A percentile compares a stretch with the other conserved stretches of the same genome.
Evolutionary conservation across 2,888 invertebrate genomes (phyloP).

Genomic region (Campoplex capitator): DNA sequence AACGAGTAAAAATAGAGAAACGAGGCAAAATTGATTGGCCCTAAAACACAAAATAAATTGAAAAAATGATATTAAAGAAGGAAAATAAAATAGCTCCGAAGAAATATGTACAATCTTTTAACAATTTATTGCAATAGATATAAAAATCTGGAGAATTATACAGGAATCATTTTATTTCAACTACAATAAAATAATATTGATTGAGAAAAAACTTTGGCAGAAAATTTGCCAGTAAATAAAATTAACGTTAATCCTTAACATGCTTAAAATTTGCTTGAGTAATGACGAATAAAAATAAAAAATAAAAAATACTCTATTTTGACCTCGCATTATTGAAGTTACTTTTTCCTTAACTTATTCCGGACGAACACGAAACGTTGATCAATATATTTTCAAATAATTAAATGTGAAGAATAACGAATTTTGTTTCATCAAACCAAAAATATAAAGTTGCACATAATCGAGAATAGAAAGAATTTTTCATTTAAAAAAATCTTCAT

Average conservation of each 20-base stretch:
- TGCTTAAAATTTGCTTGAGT: neutral
- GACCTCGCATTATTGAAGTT: neutral
- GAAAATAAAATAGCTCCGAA: neutral
- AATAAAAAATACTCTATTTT: neutral
- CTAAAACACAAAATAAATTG: too few species aligned
- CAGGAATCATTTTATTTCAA: conserved; percentile 5
- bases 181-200: conserved; percentile 28
- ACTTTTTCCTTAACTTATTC: neutral
- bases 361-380: neutral
- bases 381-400: neutral
- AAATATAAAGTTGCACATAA: neutral
- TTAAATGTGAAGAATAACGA: neutral
- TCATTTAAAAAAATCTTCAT: neutral
- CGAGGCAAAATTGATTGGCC: neutral
- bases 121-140: conserved; percentile 48
- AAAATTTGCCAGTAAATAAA: neutral
- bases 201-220: conserved; percentile 30
- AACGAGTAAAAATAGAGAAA: neutral
- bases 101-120: conserved; percentile 43
- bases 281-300: neutral
- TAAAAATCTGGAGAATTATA: conserved; percentile 32
- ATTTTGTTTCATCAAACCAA: neutral
- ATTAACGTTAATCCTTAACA: conserved; percentile 20
- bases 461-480: neutral
- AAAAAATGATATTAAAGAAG: neutral